Conservation (phyloP, 2,113 vertebrate species). For the Pelecanus crispus region DNA sequence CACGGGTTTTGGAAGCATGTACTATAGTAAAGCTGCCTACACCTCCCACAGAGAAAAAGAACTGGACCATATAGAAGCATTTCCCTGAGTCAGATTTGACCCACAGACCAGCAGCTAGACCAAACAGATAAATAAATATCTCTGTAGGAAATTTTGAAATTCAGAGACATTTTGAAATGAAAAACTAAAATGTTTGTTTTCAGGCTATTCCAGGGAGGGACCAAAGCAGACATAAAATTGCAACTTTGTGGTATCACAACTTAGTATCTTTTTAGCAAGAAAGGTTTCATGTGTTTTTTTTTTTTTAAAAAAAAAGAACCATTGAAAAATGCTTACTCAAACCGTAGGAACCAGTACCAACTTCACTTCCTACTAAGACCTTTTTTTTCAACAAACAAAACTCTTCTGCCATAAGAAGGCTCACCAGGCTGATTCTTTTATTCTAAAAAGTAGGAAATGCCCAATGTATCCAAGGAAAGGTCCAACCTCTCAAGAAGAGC, state of each 20-base stretch:
- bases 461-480: neutral
- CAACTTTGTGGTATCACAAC: neutral
- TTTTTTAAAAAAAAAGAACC: neutral
- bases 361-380: neutral
- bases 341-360: neutral
- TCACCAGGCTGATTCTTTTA: neutral
- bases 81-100: neutral
- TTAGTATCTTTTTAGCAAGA: neutral
- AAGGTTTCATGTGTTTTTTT: neutral
- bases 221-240: neutral
- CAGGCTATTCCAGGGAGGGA: neutral
- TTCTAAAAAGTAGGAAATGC: neutral
- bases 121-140: neutral
- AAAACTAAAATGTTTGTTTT: neutral
- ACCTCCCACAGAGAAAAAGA: neutral
- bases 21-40: neutral
- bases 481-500: neutral
- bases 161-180: neutral
- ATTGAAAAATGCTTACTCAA: neutral
- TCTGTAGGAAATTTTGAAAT: neutral
- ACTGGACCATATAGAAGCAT: neutral
- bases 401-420: neutral
- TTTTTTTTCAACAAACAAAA: neutral
- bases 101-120: neutral
- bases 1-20: fast-evolving